These are phyloP conservation scores for Eupeodes corollae DNA, from an alignment of 1,140 invertebrate species.

Conservation along the genomic window DNA sequence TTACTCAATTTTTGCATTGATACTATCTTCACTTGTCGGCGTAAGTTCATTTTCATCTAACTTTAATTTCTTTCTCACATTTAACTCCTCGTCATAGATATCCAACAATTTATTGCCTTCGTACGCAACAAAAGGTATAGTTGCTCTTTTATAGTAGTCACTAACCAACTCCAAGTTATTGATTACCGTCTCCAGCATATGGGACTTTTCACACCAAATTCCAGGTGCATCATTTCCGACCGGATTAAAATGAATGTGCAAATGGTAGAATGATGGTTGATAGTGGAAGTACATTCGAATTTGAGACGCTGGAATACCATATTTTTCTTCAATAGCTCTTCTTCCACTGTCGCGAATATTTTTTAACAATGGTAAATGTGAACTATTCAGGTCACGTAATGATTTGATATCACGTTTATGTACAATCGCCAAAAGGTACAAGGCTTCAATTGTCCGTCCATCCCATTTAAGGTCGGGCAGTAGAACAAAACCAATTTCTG, in stretches of 20 bases:
- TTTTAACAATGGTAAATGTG: constrained; percentile 70
- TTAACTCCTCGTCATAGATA: constrained; percentile 16
- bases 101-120: constrained; percentile 41
- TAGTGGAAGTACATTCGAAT: constrained; percentile 87
- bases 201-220: constrained; percentile 68
- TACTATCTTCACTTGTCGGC: too few species aligned
- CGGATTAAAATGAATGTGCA: constrained; percentile 90
- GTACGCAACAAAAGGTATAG: constrained; percentile 57
- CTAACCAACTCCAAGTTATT: constrained; percentile 71
- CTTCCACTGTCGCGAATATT: constrained; percentile 67
- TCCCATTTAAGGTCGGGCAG: constrained; percentile 94
- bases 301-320: constrained; percentile 55
- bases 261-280: constrained; percentile 92
- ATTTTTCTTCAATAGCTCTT: constrained; percentile 68
- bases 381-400: constrained; percentile 63
- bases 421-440: constrained; percentile 77
- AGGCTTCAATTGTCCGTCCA: constrained; percentile 55
- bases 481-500: constrained; percentile 73
- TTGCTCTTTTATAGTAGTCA: constrained; percentile 75
- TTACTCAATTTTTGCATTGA: too few species aligned
- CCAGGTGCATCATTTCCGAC: constrained; percentile 72
- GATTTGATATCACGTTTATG: constrained; percentile 64
- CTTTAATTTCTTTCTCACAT: constrained; percentile 5
- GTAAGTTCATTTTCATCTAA: too few species aligned
- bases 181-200: constrained; percentile 82